Conservation (phyloP, 2,797 vertebrate species). For the Lacerta viridis region DNA sequence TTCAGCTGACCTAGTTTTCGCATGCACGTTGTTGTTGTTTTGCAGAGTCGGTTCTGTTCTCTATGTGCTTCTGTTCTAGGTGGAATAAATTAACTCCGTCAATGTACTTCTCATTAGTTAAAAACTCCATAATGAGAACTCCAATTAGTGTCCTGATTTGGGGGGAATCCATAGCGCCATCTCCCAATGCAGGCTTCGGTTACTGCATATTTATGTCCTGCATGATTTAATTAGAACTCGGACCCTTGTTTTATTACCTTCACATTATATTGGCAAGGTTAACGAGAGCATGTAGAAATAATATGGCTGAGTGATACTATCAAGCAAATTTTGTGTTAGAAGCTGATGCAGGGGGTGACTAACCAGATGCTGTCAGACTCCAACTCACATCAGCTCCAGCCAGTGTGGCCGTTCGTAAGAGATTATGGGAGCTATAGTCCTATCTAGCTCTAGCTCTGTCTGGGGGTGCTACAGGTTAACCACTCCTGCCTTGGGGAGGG, state of each 20-base stretch:
- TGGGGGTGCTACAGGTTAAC: too few species aligned
- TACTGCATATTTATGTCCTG: neutral
- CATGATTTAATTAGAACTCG: constrained; percentile 9
- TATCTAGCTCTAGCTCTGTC: too few species aligned
- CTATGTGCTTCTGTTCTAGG: neutral
- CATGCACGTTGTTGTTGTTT: neutral
- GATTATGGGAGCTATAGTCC: too few species aligned
- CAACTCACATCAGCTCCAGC: too few species aligned
- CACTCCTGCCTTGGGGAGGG: neutral
- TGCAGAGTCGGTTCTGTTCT: neutral
- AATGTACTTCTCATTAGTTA: neutral
- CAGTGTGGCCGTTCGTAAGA: too few species aligned
- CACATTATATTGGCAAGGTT: neutral
- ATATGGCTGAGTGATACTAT: neutral
- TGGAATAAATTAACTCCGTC: neutral
- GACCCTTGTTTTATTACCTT: neutral
- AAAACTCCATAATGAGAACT: neutral
- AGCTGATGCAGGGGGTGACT: neutral
- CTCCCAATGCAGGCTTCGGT: neutral
- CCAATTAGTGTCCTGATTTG: neutral
- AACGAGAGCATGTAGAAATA: neutral
- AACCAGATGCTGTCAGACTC: neutral
- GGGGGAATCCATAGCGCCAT: neutral
- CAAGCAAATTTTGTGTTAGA: neutral
- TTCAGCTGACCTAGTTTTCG: constrained; percentile 1